Percentiles rank a stretch among this genome's conserved stretches.
phyloP scores from a whole-genome alignment of 2,113 vertebrate species.

The Campylomormyrus tamandua region DNA sequence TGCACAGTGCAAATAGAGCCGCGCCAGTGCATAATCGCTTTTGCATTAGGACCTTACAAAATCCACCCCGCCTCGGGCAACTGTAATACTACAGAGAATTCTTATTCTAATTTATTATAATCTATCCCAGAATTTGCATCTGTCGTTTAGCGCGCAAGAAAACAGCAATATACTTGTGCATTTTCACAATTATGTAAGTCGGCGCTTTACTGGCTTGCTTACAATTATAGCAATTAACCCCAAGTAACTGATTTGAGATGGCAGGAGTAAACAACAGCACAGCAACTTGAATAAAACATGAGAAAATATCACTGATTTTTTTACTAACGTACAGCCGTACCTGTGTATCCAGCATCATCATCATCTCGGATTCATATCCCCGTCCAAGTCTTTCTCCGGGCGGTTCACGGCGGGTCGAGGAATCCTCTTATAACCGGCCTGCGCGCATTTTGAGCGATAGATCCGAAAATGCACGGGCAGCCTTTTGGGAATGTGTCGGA shows the following conservation, averaged over 20 bases:
- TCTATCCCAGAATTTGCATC: slow-evolving; percentile 19
- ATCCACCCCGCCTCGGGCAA: slow-evolving; percentile 6
- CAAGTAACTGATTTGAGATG: not conserved
- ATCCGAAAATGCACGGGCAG: slow-evolving; percentile 17
- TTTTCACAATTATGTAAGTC: not conserved
- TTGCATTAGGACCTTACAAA: slow-evolving; percentile 19
- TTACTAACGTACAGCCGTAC: slow-evolving; percentile 17
- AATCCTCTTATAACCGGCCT: slow-evolving; percentile 5
- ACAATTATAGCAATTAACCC: not conserved
- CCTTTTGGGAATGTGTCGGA: slow-evolving; percentile 18
- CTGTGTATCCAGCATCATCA: slow-evolving; percentile 48
- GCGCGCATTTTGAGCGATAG: slow-evolving; percentile 16
- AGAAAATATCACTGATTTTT: not conserved
- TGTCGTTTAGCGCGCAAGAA: not conserved
- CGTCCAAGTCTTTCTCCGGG: slow-evolving; percentile 16
- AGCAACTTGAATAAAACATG: not conserved
- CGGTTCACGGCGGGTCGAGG: slow-evolving; percentile 13
- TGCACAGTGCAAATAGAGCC: slow-evolving; percentile 16
- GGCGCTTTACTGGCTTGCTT: not conserved
- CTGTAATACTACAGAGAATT: slow-evolving; percentile 18
- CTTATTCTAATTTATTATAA: slow-evolving; percentile 31
- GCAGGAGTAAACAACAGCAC: not conserved
- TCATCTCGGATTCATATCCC: slow-evolving; percentile 40
- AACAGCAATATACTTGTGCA: not conserved
- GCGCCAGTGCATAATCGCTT: slow-evolving; percentile 29